Evolutionary conservation across 2,113 vertebrate genomes (phyloP).

Genomic region (Myiopsitta monachus): DNA sequence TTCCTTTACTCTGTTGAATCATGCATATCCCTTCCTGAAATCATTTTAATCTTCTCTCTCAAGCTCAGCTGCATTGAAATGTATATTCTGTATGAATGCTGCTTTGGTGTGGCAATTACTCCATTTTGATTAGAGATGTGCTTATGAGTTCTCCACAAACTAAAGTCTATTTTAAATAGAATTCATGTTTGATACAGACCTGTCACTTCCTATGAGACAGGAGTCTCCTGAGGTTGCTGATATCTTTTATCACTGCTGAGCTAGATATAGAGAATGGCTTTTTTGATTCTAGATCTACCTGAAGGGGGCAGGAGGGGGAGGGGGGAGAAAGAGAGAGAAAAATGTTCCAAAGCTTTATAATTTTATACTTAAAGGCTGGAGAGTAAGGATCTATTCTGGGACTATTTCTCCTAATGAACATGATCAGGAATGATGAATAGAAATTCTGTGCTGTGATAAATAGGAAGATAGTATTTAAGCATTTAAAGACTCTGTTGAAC

Average conservation of each 20-base stretch:
- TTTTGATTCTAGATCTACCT: background rate
- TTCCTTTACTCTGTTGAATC: conserved; percentile 39
- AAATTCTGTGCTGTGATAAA: background rate
- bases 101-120: conserved; percentile 31
- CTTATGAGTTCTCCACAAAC: background rate
- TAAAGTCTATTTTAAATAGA: background rate
- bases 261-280: background rate
- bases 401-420: background rate
- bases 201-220: background rate
- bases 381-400: background rate
- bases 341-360: background rate
- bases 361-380: background rate
- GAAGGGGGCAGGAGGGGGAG: accelerated
- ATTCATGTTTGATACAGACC: background rate
- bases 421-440: background rate
- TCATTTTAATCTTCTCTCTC: conserved; percentile 38
- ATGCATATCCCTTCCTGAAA: conserved; percentile 40
- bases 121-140: conserved; percentile 18
- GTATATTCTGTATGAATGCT: background rate
- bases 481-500: background rate
- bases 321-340: background rate
- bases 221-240: background rate
- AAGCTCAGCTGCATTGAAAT: conserved; percentile 17
- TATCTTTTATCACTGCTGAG: background rate
- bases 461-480: background rate